phyloP scores from a whole-genome alignment of 2,113 vertebrate species.

The Daboia siamensis region DNA sequence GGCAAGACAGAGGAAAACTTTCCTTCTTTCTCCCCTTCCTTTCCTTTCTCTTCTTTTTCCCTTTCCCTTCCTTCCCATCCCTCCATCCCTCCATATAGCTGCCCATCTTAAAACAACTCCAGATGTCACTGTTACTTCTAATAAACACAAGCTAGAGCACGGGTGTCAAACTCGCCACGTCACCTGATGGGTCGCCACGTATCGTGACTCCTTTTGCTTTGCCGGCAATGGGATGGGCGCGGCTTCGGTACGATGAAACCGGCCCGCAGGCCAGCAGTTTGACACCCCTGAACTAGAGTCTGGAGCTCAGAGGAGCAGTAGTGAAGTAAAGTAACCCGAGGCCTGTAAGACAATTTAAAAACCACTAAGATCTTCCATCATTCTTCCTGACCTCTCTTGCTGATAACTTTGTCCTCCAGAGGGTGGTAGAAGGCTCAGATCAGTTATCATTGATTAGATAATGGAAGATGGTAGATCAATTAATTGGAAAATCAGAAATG shows the following conservation, averaged over 20 bases:
- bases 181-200: rapidly evolving
- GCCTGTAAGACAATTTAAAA: neutral
- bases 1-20: neutral
- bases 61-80: neutral
- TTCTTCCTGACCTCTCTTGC: neutral
- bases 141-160: too few species aligned
- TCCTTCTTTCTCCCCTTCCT: neutral
- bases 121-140: neutral
- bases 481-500: neutral
- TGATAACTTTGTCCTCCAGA: neutral
- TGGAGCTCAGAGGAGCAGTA: neutral
- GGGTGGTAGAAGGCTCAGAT: neutral
- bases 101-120: neutral
- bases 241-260: too few species aligned
- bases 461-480: neutral
- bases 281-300: too few species aligned
- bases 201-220: too few species aligned
- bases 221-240: too few species aligned
- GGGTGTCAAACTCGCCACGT: too few species aligned
- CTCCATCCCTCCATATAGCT: neutral
- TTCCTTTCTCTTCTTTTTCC: neutral
- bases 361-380: neutral
- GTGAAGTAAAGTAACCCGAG: neutral
- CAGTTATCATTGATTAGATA: neutral
- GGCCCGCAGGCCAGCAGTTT: too few species aligned